Base-by-base conservation (phyloP, 2,888 invertebrate species). In the Sphaerophoria taeniata region DNA sequence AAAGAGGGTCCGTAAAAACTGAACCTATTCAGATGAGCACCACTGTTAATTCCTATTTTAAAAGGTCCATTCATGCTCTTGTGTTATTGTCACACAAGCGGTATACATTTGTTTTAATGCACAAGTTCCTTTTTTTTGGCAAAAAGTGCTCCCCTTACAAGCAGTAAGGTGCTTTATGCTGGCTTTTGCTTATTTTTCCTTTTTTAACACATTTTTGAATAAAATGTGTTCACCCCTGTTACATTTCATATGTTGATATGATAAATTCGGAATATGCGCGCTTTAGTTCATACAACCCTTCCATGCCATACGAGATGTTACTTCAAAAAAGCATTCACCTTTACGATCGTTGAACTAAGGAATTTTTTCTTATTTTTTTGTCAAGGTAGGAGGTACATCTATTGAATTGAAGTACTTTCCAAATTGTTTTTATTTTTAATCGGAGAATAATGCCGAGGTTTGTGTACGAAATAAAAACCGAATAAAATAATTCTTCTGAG, bases 371-470 rank as follows among this genome's bases (percentile, higher is more conserved):
- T 12, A 58, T 39, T 58, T 58, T 36, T 56, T 56, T 36, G 34
- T 14, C 24, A 24, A n/a, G 16, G 14, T n/a, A n/a, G n/a, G n/a
- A 39, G 39, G 60, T 60, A 14, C 60, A 60, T 60, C 60, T 39
- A 39, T 60, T 39, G 16, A 60, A 14, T 24, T 60, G 12, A 39
- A 60, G 60, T 39, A 24, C 60, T 60, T 60, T 60, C 39, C 60
- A 60, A 60, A 60, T 39, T 60, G 39, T 60, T 60, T 60, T 60
- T 39, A 58, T 39, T 60, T 58, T 60, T 39, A 60, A 60, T 60
- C 60, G 60, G 36, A 3, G 60, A 60, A 60, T 39, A 60, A 60
- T 60, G n/a, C n/a, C n/a, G n/a, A n/a, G n/a, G n/a, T n/a, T n/a
- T n/a, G n/a, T n/a, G n/a, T n/a, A n/a, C n/a, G n/a, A n/a, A n/a